phyloP scores from a whole-genome alignment of 2,113 vertebrate genomes.

The Triplophysa siluroides region DNA sequence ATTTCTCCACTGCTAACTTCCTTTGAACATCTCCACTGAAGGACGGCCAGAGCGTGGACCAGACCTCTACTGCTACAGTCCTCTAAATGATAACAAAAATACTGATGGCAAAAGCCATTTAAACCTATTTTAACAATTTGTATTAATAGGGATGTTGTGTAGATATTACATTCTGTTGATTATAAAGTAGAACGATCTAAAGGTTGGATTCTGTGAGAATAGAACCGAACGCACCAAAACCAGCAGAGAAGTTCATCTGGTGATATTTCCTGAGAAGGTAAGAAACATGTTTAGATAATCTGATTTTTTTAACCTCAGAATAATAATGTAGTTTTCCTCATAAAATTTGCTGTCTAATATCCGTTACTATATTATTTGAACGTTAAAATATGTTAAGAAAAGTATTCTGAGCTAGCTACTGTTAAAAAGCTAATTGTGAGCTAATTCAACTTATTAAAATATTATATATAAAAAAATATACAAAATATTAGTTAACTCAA shows the following conservation, averaged over 20 bases:
- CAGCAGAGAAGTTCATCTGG: slow-evolving; percentile 3
- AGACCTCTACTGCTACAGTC: not conserved
- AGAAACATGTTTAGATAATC: not conserved
- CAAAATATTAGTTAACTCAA: no score
- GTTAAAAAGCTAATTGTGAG: no score
- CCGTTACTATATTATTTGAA: not conserved
- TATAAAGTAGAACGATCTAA: not conserved
- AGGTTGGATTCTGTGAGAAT: not conserved
- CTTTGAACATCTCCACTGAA: slow-evolving; percentile 1
- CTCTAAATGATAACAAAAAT: no score
- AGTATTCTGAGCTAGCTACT: no score
- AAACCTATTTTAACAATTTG: not conserved
- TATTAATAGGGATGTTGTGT: not conserved
- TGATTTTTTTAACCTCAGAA: no score
- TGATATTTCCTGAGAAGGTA: slow-evolving; percentile 14
- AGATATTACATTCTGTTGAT: not conserved
- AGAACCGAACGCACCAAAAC: not conserved
- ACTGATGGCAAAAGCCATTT: not conserved
- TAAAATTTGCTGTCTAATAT: no score
- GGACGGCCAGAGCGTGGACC: not conserved
- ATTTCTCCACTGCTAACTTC: not conserved
- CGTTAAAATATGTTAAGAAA: not conserved
- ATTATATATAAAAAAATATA: no score
- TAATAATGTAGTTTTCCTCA: not conserved
- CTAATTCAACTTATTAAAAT: no score